Evolutionary conservation across 2,888 invertebrate species (phyloP), one percentile per base, ranked within the genome.

Genomic region (Eupithecia vulgata): DNA sequence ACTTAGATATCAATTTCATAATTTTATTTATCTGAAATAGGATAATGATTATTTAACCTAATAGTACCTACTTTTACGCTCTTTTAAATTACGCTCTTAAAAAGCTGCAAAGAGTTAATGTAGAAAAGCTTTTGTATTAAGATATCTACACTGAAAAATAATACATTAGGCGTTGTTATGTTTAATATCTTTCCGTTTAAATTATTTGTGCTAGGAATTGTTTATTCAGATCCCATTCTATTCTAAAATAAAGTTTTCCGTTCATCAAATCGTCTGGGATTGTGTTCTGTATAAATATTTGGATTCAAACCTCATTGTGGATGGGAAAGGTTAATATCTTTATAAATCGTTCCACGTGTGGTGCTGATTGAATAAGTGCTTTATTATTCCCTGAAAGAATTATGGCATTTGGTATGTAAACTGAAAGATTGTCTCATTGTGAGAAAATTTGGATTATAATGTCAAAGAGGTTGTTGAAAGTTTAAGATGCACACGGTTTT

Each of bases 271-370:
- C 45, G 61, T 73, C 73, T 88, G 87, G 87, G 81, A 89, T 88
- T 90, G 89, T 87, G 84, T 84, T 82, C 61, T 83, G 85, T 86
- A 92, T 79, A 80, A 92, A 93, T 91, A 92, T 93, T 92, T 93
- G 88, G 85, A 78, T 87, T 87, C 57, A 84, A 87, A 85, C 84
- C 84, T 73, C 87, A 91, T 92, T 90, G 91, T 92, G 87, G 89
- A 85, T 85, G 83, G 88, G 81, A 88, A 86, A 92, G 91, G 91
- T 80, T 92, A 91, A 92, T 91, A 89, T 90, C 91, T 89, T 85
- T 88, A 86, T 90, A 89, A 90, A 90, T 90, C 87, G 81, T 59
- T 48, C 67, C 77, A 75, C 61, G 77, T 78, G 80, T 37, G 71
- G 62, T 78, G 87, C 64, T 74, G 90, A 91, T 85, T 84, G 90